A percentile compares a stretch with the other conserved stretches of the same genome.
Evolutionary conservation across 2,797 vertebrate genomes (phyloP).

Genomic region (Microctenopoma steveboyesi): DNA sequence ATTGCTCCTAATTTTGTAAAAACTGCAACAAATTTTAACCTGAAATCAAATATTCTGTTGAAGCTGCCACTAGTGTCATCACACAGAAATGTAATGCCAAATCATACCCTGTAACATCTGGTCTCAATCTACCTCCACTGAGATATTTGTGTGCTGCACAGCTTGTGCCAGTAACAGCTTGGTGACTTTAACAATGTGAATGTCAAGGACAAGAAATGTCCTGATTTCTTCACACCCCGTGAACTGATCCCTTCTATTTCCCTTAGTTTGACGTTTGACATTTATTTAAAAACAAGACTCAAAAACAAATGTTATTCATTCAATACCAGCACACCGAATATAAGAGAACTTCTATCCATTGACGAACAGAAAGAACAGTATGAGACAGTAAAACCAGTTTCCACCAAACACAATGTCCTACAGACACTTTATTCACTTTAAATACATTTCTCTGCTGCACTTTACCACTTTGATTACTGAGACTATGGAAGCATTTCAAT

Average conservation of each 20-base stretch:
- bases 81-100: conserved; percentile 17
- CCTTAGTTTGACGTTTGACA: conserved; percentile 46
- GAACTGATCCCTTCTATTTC: conserved; percentile 45
- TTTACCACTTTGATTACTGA: conserved; percentile 60
- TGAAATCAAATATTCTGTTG: conserved; percentile 12
- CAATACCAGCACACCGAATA: conserved; percentile 22
- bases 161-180: conserved; percentile 20
- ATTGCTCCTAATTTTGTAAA: background rate
- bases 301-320: conserved; percentile 27
- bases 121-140: conserved; percentile 29
- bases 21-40: conserved; percentile 9
- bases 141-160: conserved; percentile 38
- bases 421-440: conserved; percentile 51
- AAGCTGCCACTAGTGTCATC: conserved; percentile 10
- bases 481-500: conserved; percentile 37
- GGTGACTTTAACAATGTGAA: conserved; percentile 56
- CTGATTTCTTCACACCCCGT: conserved; percentile 52
- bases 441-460: conserved; percentile 58
- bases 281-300: conserved; percentile 28
- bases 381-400: conserved; percentile 59
- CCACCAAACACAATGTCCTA: conserved; percentile 64
- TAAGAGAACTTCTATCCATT: conserved; percentile 32
- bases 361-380: conserved; percentile 56
- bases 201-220: conserved; percentile 64
- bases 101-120: conserved; percentile 24